Percentiles rank a stretch among this genome's conserved stretches.
Evolutionary conservation across 2,888 invertebrate species (phyloP).

Genomic region (Erannis defoliaria): DNA sequence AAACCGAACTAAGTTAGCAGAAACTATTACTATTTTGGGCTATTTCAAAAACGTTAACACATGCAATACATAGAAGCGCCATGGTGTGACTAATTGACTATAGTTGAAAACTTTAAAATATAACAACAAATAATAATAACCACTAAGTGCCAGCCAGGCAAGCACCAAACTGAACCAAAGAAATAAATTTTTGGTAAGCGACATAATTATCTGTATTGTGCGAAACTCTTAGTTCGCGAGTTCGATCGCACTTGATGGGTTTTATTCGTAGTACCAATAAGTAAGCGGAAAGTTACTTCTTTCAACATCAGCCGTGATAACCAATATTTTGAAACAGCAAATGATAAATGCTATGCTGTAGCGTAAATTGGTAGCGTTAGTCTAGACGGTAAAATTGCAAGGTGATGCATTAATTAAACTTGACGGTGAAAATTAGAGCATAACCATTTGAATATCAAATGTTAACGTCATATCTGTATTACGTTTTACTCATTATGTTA

Average conservation of each 20-base stretch:
- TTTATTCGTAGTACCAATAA: slow-evolving; percentile 63
- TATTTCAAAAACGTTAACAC: too few relatives aligned
- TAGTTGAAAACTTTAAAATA: too few relatives aligned
- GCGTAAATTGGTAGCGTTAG: slow-evolving; percentile 50
- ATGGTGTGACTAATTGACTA: too few relatives aligned
- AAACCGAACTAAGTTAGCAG: too few relatives aligned
- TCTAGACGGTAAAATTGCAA: slow-evolving; percentile 74
- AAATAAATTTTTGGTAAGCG: too few relatives aligned
- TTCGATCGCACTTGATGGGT: slow-evolving; percentile 49
- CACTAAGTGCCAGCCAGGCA: too few relatives aligned
- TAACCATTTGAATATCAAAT: slow-evolving; percentile 19
- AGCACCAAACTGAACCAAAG: too few relatives aligned
- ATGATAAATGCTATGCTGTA: slow-evolving; percentile 53
- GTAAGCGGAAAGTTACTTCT: slow-evolving; percentile 69
- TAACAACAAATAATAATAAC: too few relatives aligned
- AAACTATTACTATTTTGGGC: background rate
- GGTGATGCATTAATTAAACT: slow-evolving; percentile 66
- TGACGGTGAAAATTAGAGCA: slow-evolving; percentile 65
- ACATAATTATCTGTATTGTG: too few relatives aligned
- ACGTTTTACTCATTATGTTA: too few relatives aligned
- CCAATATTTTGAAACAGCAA: slow-evolving; percentile 63
- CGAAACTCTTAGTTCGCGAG: too few relatives aligned
- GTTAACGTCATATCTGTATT: background rate
- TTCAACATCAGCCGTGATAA: slow-evolving; percentile 60
- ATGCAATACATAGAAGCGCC: too few relatives aligned